phyloP scores from a whole-genome alignment of 1,140 invertebrate genomes.

The Vanessa atalanta region DNA sequence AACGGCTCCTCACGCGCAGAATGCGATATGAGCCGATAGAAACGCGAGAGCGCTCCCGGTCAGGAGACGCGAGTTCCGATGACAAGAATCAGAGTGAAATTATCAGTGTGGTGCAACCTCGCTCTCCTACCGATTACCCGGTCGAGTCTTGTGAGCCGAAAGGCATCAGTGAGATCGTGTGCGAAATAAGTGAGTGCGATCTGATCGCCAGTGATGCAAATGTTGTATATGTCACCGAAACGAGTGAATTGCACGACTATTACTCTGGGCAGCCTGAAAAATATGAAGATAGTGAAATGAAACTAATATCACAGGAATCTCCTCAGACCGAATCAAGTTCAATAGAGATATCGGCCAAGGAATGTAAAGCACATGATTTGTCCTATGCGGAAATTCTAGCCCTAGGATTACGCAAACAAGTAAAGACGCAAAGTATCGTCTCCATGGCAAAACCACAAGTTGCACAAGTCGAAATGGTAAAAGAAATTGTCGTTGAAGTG shows the following conservation, averaged over 20 bases:
- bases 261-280: slow-evolving; percentile 9
- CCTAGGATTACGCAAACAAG: slow-evolving; percentile 82
- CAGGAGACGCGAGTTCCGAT: slow-evolving; percentile 27
- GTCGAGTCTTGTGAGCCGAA: slow-evolving; percentile 43
- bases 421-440: slow-evolving; percentile 52
- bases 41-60: slow-evolving; percentile 24
- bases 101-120: slow-evolving; percentile 39
- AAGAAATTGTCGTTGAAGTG: slow-evolving; percentile 64
- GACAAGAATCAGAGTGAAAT: slow-evolving; percentile 35
- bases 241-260: slow-evolving; percentile 22
- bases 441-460: slow-evolving; percentile 65
- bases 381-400: slow-evolving; percentile 88
- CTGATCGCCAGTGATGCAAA: slow-evolving; percentile 38
- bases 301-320: neutral
- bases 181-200: slow-evolving; percentile 49
- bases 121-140: slow-evolving; percentile 23
- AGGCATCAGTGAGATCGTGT: slow-evolving; percentile 48
- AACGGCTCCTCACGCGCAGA: slow-evolving; percentile 43
- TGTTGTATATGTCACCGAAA: slow-evolving; percentile 31
- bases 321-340: slow-evolving; percentile 16
- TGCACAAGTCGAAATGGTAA: slow-evolving; percentile 67
- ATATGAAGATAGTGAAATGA: slow-evolving; percentile 22
- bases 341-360: slow-evolving; percentile 44
- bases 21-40: slow-evolving; percentile 32
- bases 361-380: slow-evolving; percentile 71